phyloP scores from a whole-genome alignment of 1,140 invertebrate genomes.

The Sitobion miscanthi region DNA sequence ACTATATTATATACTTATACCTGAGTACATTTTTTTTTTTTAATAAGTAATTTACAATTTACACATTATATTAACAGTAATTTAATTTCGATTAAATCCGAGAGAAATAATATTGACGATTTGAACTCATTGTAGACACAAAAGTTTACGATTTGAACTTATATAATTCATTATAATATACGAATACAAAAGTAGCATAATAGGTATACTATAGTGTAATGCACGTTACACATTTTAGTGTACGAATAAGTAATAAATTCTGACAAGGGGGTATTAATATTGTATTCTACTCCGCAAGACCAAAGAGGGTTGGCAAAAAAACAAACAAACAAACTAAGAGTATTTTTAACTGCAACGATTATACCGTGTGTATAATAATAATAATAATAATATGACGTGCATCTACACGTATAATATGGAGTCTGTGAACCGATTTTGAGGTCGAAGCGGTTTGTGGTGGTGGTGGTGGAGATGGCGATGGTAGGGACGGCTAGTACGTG shows the following conservation, averaged over 20 bases:
- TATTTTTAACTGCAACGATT: background rate
- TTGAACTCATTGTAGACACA: background rate
- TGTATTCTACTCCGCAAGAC: background rate
- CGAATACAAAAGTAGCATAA: background rate
- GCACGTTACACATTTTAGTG: background rate
- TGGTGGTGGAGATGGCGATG: background rate
- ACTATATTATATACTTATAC: background rate
- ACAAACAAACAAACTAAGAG: background rate
- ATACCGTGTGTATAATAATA: constrained; percentile 9
- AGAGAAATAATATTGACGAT: background rate
- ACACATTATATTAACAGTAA: background rate
- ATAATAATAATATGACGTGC: background rate
- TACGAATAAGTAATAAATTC: constrained; percentile 1
- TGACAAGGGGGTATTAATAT: background rate
- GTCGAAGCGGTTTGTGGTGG: background rate
- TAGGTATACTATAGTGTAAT: background rate
- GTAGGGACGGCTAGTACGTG: background rate
- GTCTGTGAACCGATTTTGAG: constrained; percentile 13
- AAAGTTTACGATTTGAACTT: background rate
- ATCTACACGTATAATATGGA: background rate
- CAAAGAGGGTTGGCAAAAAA: background rate
- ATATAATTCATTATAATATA: background rate
- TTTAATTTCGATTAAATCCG: background rate
- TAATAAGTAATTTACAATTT: background rate
- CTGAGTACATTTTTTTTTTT: background rate